A percentile compares a stretch with the other conserved stretches of the same genome.
Evolutionary conservation across 2,888 invertebrate genomes (phyloP).

Genomic region (Eupithecia tripunctaria): DNA sequence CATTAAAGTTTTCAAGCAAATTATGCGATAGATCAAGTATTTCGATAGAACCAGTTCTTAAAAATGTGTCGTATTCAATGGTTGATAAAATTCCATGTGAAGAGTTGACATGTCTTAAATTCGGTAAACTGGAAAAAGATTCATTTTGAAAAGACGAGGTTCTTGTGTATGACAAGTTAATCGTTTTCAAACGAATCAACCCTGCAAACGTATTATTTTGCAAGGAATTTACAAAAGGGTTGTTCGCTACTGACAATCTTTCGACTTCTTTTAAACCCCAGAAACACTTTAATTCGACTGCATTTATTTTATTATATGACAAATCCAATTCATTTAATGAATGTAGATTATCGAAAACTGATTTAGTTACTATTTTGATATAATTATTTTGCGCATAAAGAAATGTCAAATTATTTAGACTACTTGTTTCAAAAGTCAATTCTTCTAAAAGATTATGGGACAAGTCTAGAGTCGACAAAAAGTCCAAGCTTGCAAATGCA

Average conservation of each 20-base stretch:
- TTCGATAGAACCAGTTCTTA: slow-evolving; percentile 35
- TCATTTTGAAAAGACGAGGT: slow-evolving; percentile 32
- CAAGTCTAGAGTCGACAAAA: slow-evolving; percentile 31
- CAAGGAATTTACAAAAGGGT: slow-evolving; percentile 32
- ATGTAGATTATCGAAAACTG: slow-evolving; percentile 25
- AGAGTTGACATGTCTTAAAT: slow-evolving; percentile 35
- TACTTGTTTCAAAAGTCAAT: slow-evolving; percentile 30
- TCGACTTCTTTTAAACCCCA: slow-evolving; percentile 24
- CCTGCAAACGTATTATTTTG: slow-evolving; percentile 33
- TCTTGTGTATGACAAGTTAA: slow-evolving; percentile 33
- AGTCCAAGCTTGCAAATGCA: slow-evolving; percentile 32
- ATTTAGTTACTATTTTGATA: slow-evolving; percentile 26
- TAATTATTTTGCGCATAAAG: slow-evolving; percentile 34
- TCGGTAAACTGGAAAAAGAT: slow-evolving; percentile 37
- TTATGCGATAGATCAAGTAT: slow-evolving; percentile 43
- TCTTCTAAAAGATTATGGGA: slow-evolving; percentile 36
- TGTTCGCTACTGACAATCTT: slow-evolving; percentile 21
- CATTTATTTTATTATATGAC: slow-evolving; percentile 33
- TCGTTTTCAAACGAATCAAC: slow-evolving; percentile 24
- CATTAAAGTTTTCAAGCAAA: slow-evolving; percentile 35
- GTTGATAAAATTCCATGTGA: slow-evolving; percentile 39
- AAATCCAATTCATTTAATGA: slow-evolving; percentile 35
- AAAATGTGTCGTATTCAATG: slow-evolving; percentile 40
- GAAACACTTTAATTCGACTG: slow-evolving; percentile 33
- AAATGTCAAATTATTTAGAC: slow-evolving; percentile 25